Conservation (phyloP, 2,888 invertebrate genomes). For the Elegia similella region DNA sequence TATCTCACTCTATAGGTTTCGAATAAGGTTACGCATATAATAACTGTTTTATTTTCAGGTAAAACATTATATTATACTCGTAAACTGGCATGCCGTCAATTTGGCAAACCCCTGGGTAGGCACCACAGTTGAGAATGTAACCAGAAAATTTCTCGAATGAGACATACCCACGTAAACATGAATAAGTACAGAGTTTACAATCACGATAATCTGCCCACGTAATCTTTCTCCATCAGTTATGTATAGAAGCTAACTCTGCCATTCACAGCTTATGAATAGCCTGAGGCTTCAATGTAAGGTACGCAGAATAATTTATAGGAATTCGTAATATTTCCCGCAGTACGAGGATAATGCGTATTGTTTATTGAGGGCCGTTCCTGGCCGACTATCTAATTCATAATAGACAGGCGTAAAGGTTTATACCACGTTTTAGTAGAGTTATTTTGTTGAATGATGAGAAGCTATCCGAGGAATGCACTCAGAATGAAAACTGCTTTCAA, state of each 20-base stretch:
- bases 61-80: too few species aligned
- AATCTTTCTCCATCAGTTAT: not conserved
- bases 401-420: not conserved
- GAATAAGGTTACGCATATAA: too few species aligned
- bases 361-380: not conserved
- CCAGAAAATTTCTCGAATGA: too few species aligned
- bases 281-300: not conserved
- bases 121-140: too few species aligned
- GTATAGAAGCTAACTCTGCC: not conserved
- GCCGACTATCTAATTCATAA: not conserved
- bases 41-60: too few species aligned
- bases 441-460: not conserved
- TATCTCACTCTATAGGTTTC: too few species aligned
- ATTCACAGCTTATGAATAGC: not conserved
- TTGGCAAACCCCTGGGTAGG: too few species aligned
- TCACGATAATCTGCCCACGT: not conserved
- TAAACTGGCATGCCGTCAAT: too few species aligned
- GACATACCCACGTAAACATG: too few species aligned
- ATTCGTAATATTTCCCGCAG: not conserved
- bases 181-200: not conserved
- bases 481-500: too few species aligned
- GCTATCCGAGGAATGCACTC: too few species aligned
- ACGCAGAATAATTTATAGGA: not conserved
- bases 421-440: not conserved
- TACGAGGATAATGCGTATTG: not conserved